Conservation (phyloP, 2,113 vertebrate species). For the Ceyx cyanopectus region DNA sequence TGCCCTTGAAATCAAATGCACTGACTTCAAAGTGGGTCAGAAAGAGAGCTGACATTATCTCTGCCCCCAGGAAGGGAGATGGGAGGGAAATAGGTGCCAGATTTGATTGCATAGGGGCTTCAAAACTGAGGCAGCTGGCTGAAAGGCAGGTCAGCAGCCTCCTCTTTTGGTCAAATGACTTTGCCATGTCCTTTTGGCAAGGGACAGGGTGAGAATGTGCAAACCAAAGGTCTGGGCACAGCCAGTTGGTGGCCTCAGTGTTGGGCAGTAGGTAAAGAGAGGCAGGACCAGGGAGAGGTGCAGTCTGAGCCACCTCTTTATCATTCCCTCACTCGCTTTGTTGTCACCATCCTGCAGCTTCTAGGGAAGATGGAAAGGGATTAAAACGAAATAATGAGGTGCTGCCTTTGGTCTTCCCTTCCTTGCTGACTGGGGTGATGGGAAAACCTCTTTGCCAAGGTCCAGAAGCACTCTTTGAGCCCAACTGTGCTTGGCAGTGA, state of each 20-base stretch:
- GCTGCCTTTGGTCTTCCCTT: neutral
- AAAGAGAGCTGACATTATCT: neutral
- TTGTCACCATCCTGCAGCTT: neutral
- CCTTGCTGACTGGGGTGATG: neutral
- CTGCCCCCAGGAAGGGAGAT: neutral
- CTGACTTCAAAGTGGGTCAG: constrained; percentile 3
- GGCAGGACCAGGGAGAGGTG: neutral
- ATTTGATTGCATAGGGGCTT: neutral
- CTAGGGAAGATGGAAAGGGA: neutral
- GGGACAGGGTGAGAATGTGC: neutral
- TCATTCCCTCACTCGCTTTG: neutral
- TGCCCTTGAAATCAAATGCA: constrained; percentile 31
- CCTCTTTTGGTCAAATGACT: neutral
- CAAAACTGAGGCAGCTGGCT: neutral
- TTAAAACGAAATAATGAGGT: neutral
- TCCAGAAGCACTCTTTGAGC: neutral
- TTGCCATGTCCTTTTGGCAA: neutral
- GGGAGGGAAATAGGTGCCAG: neutral
- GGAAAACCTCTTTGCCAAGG: constrained; percentile 41
- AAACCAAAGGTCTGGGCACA: neutral
- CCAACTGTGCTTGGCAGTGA: constrained; percentile 36
- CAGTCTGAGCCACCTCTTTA: neutral
- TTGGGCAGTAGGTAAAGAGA: neutral
- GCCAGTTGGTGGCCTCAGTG: neutral
- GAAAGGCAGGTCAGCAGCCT: neutral